Evolutionary conservation across 2,113 vertebrate genomes (phyloP), one percentile per base, ranked within the genome.

Genomic region (Nannobrachium achirus): DNA sequence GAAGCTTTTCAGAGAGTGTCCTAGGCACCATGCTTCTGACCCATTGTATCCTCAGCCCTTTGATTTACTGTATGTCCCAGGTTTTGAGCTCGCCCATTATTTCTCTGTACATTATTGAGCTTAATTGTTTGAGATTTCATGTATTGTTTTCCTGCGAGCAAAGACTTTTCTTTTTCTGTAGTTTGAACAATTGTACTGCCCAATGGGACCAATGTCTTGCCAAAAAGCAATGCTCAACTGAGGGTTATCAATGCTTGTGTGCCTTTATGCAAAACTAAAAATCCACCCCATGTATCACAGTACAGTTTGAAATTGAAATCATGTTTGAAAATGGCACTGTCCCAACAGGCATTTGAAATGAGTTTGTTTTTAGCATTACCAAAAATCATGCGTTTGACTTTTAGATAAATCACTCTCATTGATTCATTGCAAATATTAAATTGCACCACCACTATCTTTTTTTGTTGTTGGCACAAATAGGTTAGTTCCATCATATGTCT

Each of bases 141-240:
- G 75, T 55, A 65, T 87, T 73, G 63, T 84, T 83, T 77, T 84
- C 72, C 65, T 81, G 45, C 66, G 70, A 81, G 66, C 61, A 51
- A 71, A 64, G 48, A 57, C 57, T 60, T 75, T 80, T 83, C 70
- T 63, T 72, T 61, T 83, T 65, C 67, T 80, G 77, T 91, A 89
- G 84, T 88, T 87, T 90, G 82, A 89, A 87, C 83, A 88, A 87
- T 83, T 84, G 76, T 87, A 89, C 83, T 90, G 78, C 84, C 88
- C 87, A 88, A 77, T 86, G 92, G 92, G 92, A 94, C 92, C 92
- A 93, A 91, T 75, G 67, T 88, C 80, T 88, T 90, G 84, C 86
- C 84, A 84, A 88, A 86, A 81, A 86, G 80, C 73, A 83, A 79
- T 62, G 80, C 86, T 88, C 81, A 76, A 75, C 56, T 79, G 71